Evolutionary conservation across 2,888 invertebrate genomes (phyloP).

Genomic region (Stictocephala bisonia): DNA sequence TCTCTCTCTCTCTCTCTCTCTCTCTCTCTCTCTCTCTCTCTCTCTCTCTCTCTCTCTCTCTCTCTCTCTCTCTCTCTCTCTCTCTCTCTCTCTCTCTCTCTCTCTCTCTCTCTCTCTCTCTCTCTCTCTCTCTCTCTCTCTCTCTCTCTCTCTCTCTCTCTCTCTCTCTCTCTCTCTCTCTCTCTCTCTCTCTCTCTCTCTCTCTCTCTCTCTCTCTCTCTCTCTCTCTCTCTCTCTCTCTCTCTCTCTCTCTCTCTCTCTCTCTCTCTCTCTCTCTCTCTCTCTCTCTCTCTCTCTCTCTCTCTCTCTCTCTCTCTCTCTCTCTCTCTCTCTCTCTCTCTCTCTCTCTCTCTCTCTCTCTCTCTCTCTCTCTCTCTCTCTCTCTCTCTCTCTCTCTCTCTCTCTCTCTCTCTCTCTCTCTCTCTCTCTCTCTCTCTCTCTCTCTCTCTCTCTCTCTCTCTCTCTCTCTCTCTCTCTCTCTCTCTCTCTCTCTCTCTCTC

Average conservation of each 20-base stretch:
- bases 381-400: constrained; percentile 24
- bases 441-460: constrained; percentile 24
- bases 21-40: constrained; percentile 24
- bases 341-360: constrained; percentile 24
- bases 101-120: constrained; percentile 24
- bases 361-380: constrained; percentile 24
- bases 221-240: constrained; percentile 24
- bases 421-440: constrained; percentile 24
- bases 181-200: constrained; percentile 24
- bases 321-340: constrained; percentile 24
- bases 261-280: constrained; percentile 24
- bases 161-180: constrained; percentile 24
- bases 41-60: constrained; percentile 24
- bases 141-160: constrained; percentile 24
- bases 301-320: constrained; percentile 24
- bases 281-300: constrained; percentile 24
- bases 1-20: constrained; percentile 14
- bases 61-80: constrained; percentile 24
- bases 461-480: constrained; percentile 24
- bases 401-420: constrained; percentile 24
- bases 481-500: constrained; percentile 24
- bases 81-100: constrained; percentile 24
- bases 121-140: constrained; percentile 24
- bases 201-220: constrained; percentile 24
- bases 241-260: constrained; percentile 24